A percentile compares a stretch with the other conserved stretches of the same genome.
Evolutionary conservation across 2,113 vertebrate species (phyloP).

Genomic region (Syngnathoides biaculeatus): DNA sequence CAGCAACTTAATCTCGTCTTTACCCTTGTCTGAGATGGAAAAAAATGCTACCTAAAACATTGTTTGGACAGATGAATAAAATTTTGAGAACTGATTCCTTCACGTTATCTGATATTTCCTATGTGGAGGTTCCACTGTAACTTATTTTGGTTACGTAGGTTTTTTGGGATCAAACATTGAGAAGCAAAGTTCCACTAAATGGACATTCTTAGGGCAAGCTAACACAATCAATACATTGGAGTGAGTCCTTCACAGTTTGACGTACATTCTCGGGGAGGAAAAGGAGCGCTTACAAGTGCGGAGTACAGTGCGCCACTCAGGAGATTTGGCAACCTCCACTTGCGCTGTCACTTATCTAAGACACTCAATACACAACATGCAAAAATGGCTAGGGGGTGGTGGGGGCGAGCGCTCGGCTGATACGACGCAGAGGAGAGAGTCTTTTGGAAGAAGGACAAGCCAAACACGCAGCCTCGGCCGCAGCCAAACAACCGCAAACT

Average conservation of each 20-base stretch:
- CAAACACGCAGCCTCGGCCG: constrained; percentile 51
- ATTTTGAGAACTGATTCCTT: not conserved
- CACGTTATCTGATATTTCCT: not conserved
- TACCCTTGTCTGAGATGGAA: too few relatives aligned
- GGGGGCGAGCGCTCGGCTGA: constrained; percentile 14
- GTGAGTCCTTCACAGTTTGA: constrained; percentile 52
- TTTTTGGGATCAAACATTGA: constrained; percentile 24
- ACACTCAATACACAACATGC: constrained; percentile 42
- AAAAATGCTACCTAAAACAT: too few relatives aligned
- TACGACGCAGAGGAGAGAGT: constrained; percentile 37
- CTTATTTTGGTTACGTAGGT: constrained; percentile 31
- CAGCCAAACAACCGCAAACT: constrained; percentile 49
- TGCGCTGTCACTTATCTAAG: constrained; percentile 44
- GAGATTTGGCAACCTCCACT: constrained; percentile 19
- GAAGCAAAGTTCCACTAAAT: not conserved
- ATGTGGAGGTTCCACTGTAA: not conserved
- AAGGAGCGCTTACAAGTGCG: constrained; percentile 49
- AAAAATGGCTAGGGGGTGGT: constrained; percentile 17
- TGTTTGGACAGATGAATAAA: too few relatives aligned
- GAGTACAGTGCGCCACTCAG: constrained; percentile 33
- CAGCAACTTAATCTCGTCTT: too few relatives aligned
- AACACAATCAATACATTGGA: constrained; percentile 12
- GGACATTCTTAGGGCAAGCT: not conserved
- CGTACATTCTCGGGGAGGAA: constrained; percentile 48
- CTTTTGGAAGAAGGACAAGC: constrained; percentile 54